Percentiles rank a stretch among this genome's conserved stretches.
Conservation (phyloP, 1,140 invertebrate species). For the Euura lappo region DNA sequence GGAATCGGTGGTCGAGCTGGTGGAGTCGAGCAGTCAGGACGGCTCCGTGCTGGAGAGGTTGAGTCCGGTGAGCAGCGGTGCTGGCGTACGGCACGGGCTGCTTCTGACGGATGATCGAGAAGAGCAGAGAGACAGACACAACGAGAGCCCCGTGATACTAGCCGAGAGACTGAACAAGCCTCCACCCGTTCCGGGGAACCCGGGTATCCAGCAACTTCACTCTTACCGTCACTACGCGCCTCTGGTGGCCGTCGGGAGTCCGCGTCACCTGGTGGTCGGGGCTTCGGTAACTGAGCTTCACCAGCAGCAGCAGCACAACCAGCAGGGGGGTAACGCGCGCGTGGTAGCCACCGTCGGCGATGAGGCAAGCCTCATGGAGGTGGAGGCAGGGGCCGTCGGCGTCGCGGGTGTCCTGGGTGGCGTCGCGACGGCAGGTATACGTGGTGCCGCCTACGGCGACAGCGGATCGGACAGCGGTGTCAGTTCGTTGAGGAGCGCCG, state of each 20-base stretch:
- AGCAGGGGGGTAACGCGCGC: slow-evolving; percentile 26
- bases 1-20: slow-evolving; percentile 34
- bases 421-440: slow-evolving; percentile 35
- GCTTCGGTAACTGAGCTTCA: slow-evolving; percentile 13
- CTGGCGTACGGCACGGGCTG: slow-evolving; percentile 47
- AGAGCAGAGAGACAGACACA: slow-evolving; percentile 56
- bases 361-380: slow-evolving; percentile 53
- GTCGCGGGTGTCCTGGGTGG: slow-evolving; percentile 38
- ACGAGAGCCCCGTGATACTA: slow-evolving; percentile 57
- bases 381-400: slow-evolving; percentile 49
- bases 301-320: slow-evolving; percentile 31
- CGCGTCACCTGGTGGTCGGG: slow-evolving; percentile 14
- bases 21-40: slow-evolving; percentile 49
- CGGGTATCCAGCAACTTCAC: slow-evolving; percentile 32
- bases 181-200: slow-evolving; percentile 37
- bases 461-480: slow-evolving; percentile 70
- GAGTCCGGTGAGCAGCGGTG: slow-evolving; percentile 51
- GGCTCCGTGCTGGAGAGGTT: slow-evolving; percentile 59
- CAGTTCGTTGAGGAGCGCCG: slow-evolving; percentile 62
- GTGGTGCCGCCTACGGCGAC: slow-evolving; percentile 46
- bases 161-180: slow-evolving; percentile 56
- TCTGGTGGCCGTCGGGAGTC: slow-evolving; percentile 9
- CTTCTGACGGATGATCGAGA: slow-evolving; percentile 37
- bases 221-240: slow-evolving; percentile 22
- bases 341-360: slow-evolving; percentile 35